Percentiles rank a stretch among this genome's conserved stretches.
These are phyloP conservation scores for Caenorhabditis latens DNA, from an alignment of 1,140 invertebrate species.

Conservation along the genomic window DNA sequence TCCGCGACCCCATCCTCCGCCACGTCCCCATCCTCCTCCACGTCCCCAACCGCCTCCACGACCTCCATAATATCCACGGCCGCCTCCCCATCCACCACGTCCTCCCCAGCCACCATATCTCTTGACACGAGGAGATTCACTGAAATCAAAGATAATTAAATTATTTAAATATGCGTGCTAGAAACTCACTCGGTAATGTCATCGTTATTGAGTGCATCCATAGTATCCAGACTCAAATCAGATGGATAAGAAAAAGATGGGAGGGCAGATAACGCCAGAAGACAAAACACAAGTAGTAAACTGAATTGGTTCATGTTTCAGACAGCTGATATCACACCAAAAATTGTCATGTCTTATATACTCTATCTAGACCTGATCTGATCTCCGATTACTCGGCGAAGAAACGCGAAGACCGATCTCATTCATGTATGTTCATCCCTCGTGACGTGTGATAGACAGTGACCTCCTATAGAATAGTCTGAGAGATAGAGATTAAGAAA, in stretches of 20 bases:
- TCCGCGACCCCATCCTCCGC: not conserved
- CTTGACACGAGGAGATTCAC: slow-evolving; percentile 25
- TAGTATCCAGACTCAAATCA: not conserved
- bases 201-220: not conserved
- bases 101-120: slow-evolving; percentile 3
- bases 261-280: not conserved
- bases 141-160: not conserved
- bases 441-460: not conserved
- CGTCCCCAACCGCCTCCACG: slow-evolving; percentile 2
- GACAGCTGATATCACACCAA: no score
- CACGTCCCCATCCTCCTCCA: slow-evolving; percentile 33
- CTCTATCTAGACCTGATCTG: not conserved
- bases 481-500: no score
- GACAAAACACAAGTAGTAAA: slow-evolving; percentile 27
- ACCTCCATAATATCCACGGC: slow-evolving; percentile 7
- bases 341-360: not conserved
- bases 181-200: not conserved
- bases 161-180: no score
- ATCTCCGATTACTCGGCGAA: slow-evolving; percentile 26
- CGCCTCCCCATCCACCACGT: slow-evolving; percentile 17
- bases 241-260: not conserved
- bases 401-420: slow-evolving; percentile 3
- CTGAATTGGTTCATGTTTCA: not conserved
- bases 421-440: not conserved
- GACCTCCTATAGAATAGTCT: not conserved